Conservation (phyloP, 53 echinoderm and acorn worm genomes). For the Holothuria leucospilota region DNA sequence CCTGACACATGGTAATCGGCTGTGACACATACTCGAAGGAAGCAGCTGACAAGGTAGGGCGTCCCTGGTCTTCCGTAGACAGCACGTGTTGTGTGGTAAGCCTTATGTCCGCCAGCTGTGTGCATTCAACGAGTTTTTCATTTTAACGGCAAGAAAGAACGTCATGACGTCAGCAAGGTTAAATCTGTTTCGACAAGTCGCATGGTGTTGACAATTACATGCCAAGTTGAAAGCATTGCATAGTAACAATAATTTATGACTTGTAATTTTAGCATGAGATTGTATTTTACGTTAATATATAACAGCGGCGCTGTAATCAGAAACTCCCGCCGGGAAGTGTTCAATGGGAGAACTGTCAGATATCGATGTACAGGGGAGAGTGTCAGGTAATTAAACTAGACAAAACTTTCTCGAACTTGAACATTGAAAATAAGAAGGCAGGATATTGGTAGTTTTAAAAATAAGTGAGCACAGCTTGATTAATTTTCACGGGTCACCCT, state of each 20-base stretch:
- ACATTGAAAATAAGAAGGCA: neutral
- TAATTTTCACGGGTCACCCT: too few species aligned
- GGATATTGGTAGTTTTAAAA: neutral
- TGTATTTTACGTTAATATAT: conserved; percentile 11
- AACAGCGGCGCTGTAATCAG: neutral
- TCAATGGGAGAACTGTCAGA: too few species aligned
- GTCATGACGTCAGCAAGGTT: conserved; percentile 20
- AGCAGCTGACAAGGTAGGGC: too few species aligned
- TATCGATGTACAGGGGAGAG: too few species aligned
- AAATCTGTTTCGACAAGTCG: conserved; percentile 3
- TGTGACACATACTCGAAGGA: neutral
- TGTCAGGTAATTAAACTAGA: too few species aligned
- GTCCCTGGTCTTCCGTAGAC: too few species aligned
- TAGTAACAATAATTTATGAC: conserved; percentile 5
- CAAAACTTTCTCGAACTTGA: too few species aligned
- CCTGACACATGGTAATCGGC: neutral
- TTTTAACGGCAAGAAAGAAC: neutral
- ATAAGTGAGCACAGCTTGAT: neutral
- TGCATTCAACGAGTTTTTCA: too few species aligned
- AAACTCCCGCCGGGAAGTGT: too few species aligned
- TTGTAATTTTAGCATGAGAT: conserved; percentile 31
- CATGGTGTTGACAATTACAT: conserved; percentile 20
- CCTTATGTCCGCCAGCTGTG: too few species aligned
- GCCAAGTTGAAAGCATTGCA: conserved; percentile 8
- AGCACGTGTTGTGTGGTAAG: too few species aligned